Evolutionary conservation across 2,113 vertebrate species (phyloP).

Genomic region (Limnothrissa miodon): DNA sequence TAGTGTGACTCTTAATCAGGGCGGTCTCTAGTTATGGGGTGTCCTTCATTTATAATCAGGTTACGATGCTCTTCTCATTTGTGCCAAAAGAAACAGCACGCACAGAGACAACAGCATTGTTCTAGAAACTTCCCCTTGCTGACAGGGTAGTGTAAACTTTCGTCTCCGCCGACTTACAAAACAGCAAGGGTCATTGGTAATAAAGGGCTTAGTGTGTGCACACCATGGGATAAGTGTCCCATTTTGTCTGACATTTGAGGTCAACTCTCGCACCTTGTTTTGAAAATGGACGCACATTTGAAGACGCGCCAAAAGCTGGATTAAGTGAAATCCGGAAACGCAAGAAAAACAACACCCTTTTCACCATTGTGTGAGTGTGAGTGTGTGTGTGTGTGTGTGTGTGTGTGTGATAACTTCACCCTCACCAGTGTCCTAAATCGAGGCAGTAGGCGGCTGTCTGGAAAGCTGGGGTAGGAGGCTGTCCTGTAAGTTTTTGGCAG

Average conservation of each 20-base stretch:
- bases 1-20: not conserved
- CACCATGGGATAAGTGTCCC: not conserved
- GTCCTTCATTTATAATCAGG: not conserved
- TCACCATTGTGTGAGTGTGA: not conserved
- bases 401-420: not conserved
- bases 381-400: not conserved
- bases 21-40: not conserved
- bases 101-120: not conserved
- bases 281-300: not conserved
- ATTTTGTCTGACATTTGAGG: not conserved
- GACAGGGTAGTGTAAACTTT: not conserved
- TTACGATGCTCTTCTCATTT: not conserved
- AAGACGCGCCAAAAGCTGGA: not conserved
- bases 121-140: not conserved
- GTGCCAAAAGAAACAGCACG: not conserved
- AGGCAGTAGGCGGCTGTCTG: not conserved
- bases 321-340: not conserved
- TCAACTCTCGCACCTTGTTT: not conserved
- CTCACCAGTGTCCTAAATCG: not conserved
- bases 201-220: not conserved
- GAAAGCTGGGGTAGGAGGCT: not conserved
- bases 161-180: not conserved
- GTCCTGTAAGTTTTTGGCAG: slow-evolving; percentile 4
- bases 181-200: not conserved
- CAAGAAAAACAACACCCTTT: not conserved